Evolutionary conservation across 92 coral and sea anemone species (phyloP).

Genomic region (Heliopora coerulea): DNA sequence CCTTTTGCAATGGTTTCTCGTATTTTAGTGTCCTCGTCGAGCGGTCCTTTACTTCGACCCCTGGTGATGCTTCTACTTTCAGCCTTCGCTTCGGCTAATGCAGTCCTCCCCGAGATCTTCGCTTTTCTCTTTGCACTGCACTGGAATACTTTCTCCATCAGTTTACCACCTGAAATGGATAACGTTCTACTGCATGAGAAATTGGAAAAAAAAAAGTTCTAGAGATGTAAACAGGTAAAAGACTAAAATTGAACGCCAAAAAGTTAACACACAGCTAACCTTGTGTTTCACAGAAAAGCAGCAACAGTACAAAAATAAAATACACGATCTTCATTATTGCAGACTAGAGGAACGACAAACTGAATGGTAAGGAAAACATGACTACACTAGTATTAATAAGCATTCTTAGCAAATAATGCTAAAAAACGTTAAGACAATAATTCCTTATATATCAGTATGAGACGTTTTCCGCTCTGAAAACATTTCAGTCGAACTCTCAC

Average conservation of each 20-base stretch:
- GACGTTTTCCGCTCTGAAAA: too few species aligned
- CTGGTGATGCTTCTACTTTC: neutral
- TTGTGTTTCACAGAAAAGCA: neutral
- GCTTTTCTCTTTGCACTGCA: conserved; percentile 9
- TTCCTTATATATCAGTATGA: too few species aligned
- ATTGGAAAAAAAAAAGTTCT: neutral
- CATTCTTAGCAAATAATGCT: too few species aligned
- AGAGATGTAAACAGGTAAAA: neutral
- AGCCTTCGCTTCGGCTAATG: neutral
- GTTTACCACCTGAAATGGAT: conserved; percentile 29
- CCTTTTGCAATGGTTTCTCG: conserved; percentile 36
- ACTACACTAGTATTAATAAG: too few species aligned
- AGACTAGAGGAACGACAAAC: neutral
- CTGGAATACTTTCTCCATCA: conserved; percentile 20
- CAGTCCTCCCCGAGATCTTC: neutral
- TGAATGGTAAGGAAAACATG: neutral
- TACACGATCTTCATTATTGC: conserved; percentile 1
- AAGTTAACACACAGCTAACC: neutral
- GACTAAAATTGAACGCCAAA: neutral
- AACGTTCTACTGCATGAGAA: too few species aligned
- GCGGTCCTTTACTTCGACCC: neutral
- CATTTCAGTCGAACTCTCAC: too few species aligned
- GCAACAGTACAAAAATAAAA: neutral
- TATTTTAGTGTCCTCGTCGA: neutral
- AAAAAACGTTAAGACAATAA: too few species aligned